phyloP scores from a whole-genome alignment of 2,797 vertebrate genomes.

The Lacerta bilineata region DNA sequence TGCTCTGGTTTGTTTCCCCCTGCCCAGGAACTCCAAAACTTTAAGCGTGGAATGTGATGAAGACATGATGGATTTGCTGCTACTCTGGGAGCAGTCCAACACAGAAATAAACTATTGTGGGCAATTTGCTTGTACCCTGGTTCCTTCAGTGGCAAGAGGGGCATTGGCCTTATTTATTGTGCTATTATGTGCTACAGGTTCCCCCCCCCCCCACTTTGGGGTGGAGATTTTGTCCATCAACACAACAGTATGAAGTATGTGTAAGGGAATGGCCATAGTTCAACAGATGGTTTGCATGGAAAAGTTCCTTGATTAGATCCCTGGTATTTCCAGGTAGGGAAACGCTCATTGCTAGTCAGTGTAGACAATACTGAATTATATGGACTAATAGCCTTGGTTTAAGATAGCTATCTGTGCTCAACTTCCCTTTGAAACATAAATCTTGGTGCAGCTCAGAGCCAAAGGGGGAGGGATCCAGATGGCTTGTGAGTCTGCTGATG shows the following conservation, averaged over 20 bases:
- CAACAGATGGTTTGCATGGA: background rate
- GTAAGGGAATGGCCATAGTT: no score
- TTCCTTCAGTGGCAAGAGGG: background rate
- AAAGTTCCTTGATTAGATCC: background rate
- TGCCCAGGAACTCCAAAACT: conserved; percentile 56
- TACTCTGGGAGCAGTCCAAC: background rate
- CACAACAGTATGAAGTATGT: no score
- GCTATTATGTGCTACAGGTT: conserved; percentile 1
- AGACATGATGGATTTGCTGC: conserved; percentile 28
- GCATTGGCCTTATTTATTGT: conserved; percentile 7
- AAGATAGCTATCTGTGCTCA: background rate
- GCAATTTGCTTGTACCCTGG: conserved; percentile 32
- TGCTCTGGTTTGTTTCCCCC: conserved; percentile 14
- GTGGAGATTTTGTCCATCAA: background rate
- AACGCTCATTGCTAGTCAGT: no score
- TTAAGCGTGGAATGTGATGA: conserved; percentile 49
- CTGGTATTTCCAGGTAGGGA: background rate
- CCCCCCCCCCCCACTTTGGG: background rate
- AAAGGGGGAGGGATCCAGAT: background rate
- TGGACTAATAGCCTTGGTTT: background rate
- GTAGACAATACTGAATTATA: background rate
- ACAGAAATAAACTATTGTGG: conserved; percentile 39
- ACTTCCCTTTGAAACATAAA: background rate
- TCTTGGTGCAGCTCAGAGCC: background rate
- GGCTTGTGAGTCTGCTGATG: background rate